Base-by-base conservation (phyloP, 92 coral and sea anemone species). In the Palythoa grandiflora region DNA sequence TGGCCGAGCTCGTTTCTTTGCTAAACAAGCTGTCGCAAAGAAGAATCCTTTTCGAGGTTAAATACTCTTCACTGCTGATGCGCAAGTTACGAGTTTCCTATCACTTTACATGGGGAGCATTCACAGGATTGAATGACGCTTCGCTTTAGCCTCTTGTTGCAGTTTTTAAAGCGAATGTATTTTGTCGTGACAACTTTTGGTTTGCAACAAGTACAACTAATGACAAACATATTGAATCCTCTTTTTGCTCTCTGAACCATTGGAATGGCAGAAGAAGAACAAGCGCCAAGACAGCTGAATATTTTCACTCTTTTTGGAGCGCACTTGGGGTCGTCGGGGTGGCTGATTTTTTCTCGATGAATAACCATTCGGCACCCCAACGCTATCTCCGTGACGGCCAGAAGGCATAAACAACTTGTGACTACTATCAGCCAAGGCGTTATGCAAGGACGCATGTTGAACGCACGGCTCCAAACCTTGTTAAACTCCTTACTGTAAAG, bases 361-460 rank as follows among this genome's bases (percentile, higher is more conserved):
- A 65, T 39, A 38, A 12, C 74, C 19, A 53, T 16, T 8, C 86
- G 86, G 53, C 86, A 81, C 37, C 71, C 48, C 6, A 65, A 65
- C n/a, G 71, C 28, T 20, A 48, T 71, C 47, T 68, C 59, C 16
- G 60, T 35, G 76, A 81, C 63, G 9, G 74, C 19, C 47, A 81
- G 44, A 44, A 81, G 35, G 63, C 44, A 65, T 1, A 81, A 3
- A 19, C 75, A 68, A 17, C 65, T 68, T 50, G 44, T 52, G 61
- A 81, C 11, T 5, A 71, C 75, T 6, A 81, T 11, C 44, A 81
- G 55, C 15, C 75, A 57, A 53, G 39, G 37, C 11, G 74, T 28
- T 66, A 66, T 71, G 76, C 63, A 10, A 12, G 61, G 63, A 81
- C 86, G 86, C 86, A 81, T 81, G 86, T 65, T 81, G 60, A 63